Evolutionary conservation across 2,113 vertebrate genomes (phyloP), one percentile per base, ranked within the genome.

Genomic region (Cyprinus carpio): DNA sequence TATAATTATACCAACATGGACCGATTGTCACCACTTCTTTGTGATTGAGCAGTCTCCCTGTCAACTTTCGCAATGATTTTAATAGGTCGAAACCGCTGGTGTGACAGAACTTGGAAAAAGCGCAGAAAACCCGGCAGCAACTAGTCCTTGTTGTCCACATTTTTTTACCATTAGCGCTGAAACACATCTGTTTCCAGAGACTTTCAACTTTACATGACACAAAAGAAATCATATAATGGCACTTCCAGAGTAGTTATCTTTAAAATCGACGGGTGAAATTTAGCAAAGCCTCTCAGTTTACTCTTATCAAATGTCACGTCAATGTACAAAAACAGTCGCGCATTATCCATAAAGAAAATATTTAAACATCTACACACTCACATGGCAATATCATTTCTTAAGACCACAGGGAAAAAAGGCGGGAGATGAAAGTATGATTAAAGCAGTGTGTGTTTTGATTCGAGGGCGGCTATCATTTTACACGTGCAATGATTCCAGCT

Each of bases 381-480:
- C n/a, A 74, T 75, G 34, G 67, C 6, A 27, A 65, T 84, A 85
- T 82, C 1, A 75, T 75, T 72, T 86, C 58, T 71, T 40, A 54
- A 79, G 25, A 56, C 31, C 46, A 84, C 58, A 18, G 43, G 81
- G 60, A 0, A 46, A 81, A 69, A 54, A 71, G 46, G 67, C 6
- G 1, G 25, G 37, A 46, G 51, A 31, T 65, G 37, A 77, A 80
- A 20, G 79, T 8, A 49, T 83, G 75, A 85, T 85, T 88, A 89
- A 79, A 90, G 20, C 6, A 16, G 86, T 88, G 77, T 90, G 88
- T 90, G 88, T 76, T 91, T 90, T 89, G 80, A 88, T 90, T 91
- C 91, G 91, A 94, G 65, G 87, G 89, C 6, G 34, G 84, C 91
- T 84, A 92, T 90, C 88, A 31, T 84, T 93, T 91, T 87, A 80